Evolutionary conservation across 2,797 vertebrate genomes (phyloP).

Genomic region (Oophaga sylvatica): DNA sequence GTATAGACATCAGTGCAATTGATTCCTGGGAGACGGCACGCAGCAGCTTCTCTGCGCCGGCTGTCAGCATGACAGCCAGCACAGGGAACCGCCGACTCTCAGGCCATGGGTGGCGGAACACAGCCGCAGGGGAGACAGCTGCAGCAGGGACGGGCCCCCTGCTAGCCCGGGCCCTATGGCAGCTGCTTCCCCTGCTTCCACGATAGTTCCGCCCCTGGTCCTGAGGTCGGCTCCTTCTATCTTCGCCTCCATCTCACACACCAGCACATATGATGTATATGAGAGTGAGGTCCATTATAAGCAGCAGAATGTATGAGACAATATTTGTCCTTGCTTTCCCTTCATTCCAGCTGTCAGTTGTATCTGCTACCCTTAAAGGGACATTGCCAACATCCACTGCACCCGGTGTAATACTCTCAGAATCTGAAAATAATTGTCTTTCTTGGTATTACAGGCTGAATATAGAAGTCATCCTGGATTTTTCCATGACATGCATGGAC

Average conservation of each 20-base stretch:
- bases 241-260: not conserved
- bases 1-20: no score
- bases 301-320: not conserved
- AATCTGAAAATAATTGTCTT: not conserved
- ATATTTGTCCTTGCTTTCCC: slow-evolving; percentile 6
- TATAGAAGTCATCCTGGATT: not conserved
- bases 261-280: not conserved
- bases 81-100: no score
- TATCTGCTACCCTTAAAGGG: not conserved
- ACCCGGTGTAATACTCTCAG: not conserved
- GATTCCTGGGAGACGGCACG: no score
- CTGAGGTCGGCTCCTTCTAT: not conserved
- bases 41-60: no score
- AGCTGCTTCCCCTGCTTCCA: no score
- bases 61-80: no score
- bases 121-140: no score
- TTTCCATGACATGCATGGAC: not conserved
- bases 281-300: not conserved
- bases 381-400: not conserved
- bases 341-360: not conserved
- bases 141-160: no score
- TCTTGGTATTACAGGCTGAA: not conserved
- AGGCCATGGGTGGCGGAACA: no score
- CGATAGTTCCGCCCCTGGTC: no score
- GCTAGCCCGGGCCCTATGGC: no score